These are phyloP conservation scores for Pelecanus crispus DNA, from an alignment of 2,113 vertebrate species.

Conservation along the genomic window DNA sequence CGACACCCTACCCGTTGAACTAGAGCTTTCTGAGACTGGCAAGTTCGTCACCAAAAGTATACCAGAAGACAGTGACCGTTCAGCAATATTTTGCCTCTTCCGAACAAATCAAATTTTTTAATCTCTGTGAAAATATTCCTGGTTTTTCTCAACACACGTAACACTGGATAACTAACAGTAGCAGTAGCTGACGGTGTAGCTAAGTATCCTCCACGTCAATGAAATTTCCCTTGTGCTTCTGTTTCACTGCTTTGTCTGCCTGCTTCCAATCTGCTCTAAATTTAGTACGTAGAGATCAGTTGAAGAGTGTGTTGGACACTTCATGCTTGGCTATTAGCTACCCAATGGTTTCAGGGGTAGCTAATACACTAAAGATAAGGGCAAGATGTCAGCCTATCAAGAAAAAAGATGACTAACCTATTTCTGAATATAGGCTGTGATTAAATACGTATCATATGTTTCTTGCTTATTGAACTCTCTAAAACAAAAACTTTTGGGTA, in stretches of 20 bases:
- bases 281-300: constrained; percentile 76
- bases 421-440: constrained; percentile 51
- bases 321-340: constrained; percentile 55
- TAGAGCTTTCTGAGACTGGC: neutral
- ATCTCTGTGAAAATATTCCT: neutral
- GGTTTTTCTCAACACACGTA: neutral
- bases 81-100: neutral
- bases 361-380: constrained; percentile 67
- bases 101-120: neutral
- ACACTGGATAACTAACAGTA: neutral
- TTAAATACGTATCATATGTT: neutral
- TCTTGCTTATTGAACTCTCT: neutral
- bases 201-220: neutral
- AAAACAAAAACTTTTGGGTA: neutral
- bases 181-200: neutral
- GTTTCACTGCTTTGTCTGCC: constrained; percentile 24
- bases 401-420: constrained; percentile 36
- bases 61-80: neutral
- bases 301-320: constrained; percentile 72
- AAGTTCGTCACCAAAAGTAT: neutral
- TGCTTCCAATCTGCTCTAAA: constrained; percentile 64
- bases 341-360: constrained; percentile 35
- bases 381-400: constrained; percentile 38
- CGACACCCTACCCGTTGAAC: fast-evolving
- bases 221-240: constrained; percentile 1